Evolutionary conservation across 2,113 vertebrate species (phyloP), one percentile per base, ranked within the genome.

Genomic region (Dermatemys mawii): DNA sequence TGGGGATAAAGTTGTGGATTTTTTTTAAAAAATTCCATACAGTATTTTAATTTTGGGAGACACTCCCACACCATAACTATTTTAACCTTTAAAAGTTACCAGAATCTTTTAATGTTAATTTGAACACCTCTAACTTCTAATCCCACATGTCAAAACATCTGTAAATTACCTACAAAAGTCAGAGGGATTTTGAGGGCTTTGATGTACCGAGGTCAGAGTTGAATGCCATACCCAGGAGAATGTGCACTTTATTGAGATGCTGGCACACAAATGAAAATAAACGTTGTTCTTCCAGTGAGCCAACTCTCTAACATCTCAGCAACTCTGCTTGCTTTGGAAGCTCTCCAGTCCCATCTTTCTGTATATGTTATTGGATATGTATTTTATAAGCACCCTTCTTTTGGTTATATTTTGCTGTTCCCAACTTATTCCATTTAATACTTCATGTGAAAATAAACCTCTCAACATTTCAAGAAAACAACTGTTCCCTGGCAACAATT

Each of bases 341-440:
- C 81, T 96, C 97, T 98, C 98, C 98, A 98, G 96, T 94, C 95
- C 97, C 94, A 95, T 92, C 92, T 70, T 86, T 97, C 95, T 95
- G 94, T 97, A 86, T 95, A 93, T 79, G 83, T 81, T 87, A 90
- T 95, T 4, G 27, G 95, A 89, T 97, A 92, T 83, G 82, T 81
- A 83, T 90, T 90, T 93, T 88, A 93, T 54, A 84, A 90, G 83
- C 84, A 76, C 44, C 50, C 48, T 90, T 94, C 85, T 86, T 90
- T 89, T 17, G 0, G 16, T 76, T 79, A 89, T 21, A 83, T 2
- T 38, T 75, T 51, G 55, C 46, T 38, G 26, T 82, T 94, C 84
- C 73, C 89, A 82, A 83, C 79, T 93, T 96, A 96, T 84, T 93
- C 90, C 90, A 92, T 92, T 70, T 96, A 96, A 96, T 87, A 95